Percentiles rank a stretch among this genome's conserved stretches.
phyloP scores from a whole-genome alignment of 1,140 invertebrate species.

The Gonioctena quinquepunctata region DNA sequence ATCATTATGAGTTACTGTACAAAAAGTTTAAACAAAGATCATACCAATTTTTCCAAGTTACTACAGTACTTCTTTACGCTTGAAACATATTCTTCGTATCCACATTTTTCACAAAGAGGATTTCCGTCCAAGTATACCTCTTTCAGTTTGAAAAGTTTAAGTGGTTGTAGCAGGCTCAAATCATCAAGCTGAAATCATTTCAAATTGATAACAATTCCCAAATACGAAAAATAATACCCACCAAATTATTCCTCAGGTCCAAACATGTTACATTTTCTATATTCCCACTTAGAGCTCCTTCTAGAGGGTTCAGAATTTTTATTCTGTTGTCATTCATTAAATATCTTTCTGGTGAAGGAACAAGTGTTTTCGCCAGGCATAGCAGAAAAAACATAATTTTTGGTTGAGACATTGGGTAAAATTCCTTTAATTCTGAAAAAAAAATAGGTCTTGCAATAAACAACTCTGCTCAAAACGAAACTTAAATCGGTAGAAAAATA shows the following conservation, averaged over 20 bases:
- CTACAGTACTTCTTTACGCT: constrained; percentile 50
- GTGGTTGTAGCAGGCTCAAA: constrained; percentile 65
- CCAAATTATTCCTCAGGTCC: constrained; percentile 58
- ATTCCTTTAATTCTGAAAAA: constrained; percentile 54
- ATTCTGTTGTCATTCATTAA: constrained; percentile 58
- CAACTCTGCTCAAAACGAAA: too few relatives aligned
- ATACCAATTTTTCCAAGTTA: constrained; percentile 44
- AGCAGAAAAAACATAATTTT: constrained; percentile 58
- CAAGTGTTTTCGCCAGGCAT: constrained; percentile 54
- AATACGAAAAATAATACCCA: too few relatives aligned
- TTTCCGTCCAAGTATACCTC: constrained; percentile 80
- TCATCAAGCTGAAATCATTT: constrained; percentile 66
- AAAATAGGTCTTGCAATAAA: too few relatives aligned
- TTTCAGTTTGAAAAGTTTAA: constrained; percentile 71
- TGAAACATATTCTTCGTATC: constrained; percentile 73
- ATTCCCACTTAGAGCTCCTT: constrained; percentile 44
- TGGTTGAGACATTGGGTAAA: constrained; percentile 58
- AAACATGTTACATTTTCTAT: constrained; percentile 49
- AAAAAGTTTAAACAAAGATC: background rate
- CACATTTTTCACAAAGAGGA: constrained; percentile 76
- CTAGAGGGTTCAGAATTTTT: constrained; percentile 49
- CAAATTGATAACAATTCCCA: too few relatives aligned
- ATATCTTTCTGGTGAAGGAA: constrained; percentile 46
- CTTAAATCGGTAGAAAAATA: too few relatives aligned
- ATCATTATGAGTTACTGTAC: too few relatives aligned